phyloP scores from a whole-genome alignment of 2,888 invertebrate genomes.

The Aphodius sticticus region DNA sequence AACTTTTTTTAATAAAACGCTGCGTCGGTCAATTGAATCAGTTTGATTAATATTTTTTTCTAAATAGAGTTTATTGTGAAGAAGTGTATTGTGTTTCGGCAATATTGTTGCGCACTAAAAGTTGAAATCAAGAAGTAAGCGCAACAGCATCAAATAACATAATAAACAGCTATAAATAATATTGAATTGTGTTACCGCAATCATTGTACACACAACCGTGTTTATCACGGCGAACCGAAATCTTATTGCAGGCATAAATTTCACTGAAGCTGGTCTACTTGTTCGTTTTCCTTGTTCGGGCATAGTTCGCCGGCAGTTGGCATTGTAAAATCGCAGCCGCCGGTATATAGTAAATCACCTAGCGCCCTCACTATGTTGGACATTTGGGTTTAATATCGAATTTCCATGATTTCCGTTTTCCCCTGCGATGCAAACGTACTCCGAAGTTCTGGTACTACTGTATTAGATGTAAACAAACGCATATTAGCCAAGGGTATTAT shows the following conservation, averaged over 20 bases:
- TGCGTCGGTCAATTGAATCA: no score
- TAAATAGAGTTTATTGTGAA: no score
- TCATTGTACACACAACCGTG: conserved; percentile 4
- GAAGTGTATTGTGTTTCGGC: no score
- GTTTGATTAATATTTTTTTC: no score
- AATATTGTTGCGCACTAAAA: neutral
- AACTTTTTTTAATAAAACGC: no score
- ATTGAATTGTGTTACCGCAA: neutral
- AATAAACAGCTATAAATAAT: neutral
- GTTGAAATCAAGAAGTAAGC: neutral
- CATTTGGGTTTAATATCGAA: neutral
- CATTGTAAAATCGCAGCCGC: conserved; percentile 4
- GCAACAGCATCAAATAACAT: neutral
- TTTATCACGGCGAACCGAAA: conserved; percentile 4
- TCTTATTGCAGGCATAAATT: conserved; percentile 4
- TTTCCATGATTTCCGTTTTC: neutral
- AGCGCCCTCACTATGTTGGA: neutral
- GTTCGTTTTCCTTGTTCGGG: neutral
- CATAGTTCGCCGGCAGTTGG: neutral
- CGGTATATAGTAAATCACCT: neutral
- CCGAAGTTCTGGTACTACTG: neutral
- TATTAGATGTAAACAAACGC: neutral
- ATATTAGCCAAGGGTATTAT: neutral
- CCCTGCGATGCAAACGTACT: neutral
- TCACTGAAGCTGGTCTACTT: neutral